phyloP scores from a whole-genome alignment of 2,113 vertebrate species.

The Gopherus flavomarginatus region DNA sequence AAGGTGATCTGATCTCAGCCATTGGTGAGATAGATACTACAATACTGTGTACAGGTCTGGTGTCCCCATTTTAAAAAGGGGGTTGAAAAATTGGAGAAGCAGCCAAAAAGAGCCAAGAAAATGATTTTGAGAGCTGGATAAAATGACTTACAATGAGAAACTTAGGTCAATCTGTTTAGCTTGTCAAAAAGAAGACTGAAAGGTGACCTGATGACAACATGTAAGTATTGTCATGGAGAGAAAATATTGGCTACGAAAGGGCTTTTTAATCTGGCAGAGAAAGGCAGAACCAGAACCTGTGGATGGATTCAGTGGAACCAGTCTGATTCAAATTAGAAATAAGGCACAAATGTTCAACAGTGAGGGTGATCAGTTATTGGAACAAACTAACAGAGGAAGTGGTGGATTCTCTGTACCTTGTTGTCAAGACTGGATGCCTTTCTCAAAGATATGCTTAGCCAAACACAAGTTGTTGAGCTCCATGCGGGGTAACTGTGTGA shows the following conservation, averaged over 20 bases:
- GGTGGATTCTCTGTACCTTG: not conserved
- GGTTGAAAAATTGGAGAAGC: too few relatives aligned
- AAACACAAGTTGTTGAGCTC: not conserved
- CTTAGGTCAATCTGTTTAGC: not conserved
- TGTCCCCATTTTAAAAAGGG: too few relatives aligned
- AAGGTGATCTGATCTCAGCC: too few relatives aligned
- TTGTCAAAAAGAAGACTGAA: not conserved
- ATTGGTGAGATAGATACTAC: too few relatives aligned
- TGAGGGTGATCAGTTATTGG: not conserved
- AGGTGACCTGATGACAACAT: not conserved
- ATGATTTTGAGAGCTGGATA: too few relatives aligned
- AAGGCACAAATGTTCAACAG: not conserved
- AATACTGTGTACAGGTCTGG: too few relatives aligned
- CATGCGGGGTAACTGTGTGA: not conserved
- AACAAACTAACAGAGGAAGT: not conserved
- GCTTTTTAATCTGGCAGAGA: not conserved
- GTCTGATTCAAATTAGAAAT: not conserved
- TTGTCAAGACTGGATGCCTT: not conserved
- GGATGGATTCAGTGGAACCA: not conserved
- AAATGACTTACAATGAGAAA: too few relatives aligned
- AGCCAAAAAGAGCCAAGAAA: too few relatives aligned
- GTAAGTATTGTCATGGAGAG: not conserved
- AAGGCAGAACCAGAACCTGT: not conserved
- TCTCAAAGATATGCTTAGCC: not conserved
- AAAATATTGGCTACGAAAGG: not conserved